A percentile compares a stretch with the other conserved stretches of the same genome.
Evolutionary conservation across 2,113 vertebrate species (phyloP).

Genomic region (Rhinopomastus cyanomelas): DNA sequence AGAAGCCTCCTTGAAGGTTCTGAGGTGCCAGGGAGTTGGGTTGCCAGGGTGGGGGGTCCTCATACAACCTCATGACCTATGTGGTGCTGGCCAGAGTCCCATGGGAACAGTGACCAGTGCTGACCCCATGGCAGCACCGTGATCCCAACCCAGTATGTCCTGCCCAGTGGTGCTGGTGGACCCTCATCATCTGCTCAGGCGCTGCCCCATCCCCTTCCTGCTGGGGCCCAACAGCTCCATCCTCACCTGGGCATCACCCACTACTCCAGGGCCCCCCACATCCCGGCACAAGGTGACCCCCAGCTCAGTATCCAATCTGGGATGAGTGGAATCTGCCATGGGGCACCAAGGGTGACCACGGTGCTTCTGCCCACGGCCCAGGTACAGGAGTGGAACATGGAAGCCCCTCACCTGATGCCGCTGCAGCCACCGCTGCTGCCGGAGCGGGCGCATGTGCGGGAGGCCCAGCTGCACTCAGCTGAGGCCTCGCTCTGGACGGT

Average conservation of each 20-base stretch:
- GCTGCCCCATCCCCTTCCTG: not conserved
- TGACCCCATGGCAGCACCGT: not conserved
- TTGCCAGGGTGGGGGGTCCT: not conserved
- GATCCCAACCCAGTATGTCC: not conserved
- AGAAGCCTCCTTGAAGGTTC: too few relatives aligned
- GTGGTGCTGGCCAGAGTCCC: not conserved
- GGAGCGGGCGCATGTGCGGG: conserved; percentile 63
- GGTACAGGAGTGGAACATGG: conserved; percentile 80
- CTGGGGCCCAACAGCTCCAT: not conserved
- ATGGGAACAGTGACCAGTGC: not conserved
- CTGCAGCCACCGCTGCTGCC: conserved; percentile 74
- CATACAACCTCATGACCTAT: accelerated
- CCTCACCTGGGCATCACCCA: not conserved
- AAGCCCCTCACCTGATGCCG: conserved; percentile 70
- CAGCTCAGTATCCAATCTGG: accelerated
- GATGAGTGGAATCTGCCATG: accelerated
- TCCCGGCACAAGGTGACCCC: not conserved
- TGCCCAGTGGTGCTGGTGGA: not conserved
- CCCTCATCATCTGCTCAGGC: not conserved
- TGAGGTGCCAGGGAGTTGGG: not conserved
- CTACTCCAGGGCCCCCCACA: not conserved
- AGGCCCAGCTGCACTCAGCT: conserved; percentile 72
- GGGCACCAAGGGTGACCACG: accelerated
- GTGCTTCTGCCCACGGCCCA: not conserved
- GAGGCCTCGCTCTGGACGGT: conserved; percentile 82